Evolutionary conservation across 1,140 invertebrate species (phyloP).

Genomic region (Drosophila ironensis): DNA sequence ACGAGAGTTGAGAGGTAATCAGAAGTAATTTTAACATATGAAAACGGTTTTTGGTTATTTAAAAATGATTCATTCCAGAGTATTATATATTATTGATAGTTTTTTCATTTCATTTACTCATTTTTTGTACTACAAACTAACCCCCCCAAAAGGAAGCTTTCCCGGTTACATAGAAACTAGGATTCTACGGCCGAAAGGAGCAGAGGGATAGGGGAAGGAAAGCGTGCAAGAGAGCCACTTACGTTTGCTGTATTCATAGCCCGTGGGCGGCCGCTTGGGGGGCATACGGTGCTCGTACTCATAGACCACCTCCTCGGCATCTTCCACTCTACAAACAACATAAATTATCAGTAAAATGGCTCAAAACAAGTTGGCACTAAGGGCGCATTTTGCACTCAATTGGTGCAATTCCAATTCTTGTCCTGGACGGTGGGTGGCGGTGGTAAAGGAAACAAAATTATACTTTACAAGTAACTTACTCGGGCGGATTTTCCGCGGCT

Average conservation of each 20-base stretch:
- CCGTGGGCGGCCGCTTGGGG: constrained; percentile 52
- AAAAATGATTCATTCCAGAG: constrained; percentile 29
- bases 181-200: not conserved
- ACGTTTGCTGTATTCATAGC: constrained; percentile 72
- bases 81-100: constrained; percentile 23
- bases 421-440: constrained; percentile 16
- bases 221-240: constrained; percentile 32
- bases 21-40: constrained; percentile 37
- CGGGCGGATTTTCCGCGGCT: constrained; percentile 73
- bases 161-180: no score
- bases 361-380: not conserved
- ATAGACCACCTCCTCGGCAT: constrained; percentile 62
- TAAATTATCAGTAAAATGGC: not conserved
- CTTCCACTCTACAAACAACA: constrained; percentile 59
- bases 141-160: constrained; percentile 10
- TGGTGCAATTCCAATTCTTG: constrained; percentile 3
- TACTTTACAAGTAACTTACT: constrained; percentile 80
- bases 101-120: constrained; percentile 13
- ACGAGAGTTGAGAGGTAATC: constrained; percentile 5
- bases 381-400: not conserved
- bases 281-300: constrained; percentile 66
- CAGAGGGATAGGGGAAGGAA: not conserved
- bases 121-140: constrained; percentile 9
- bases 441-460: constrained; percentile 59
- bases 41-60: constrained; percentile 14